These are phyloP conservation scores for Drosophila niveifrons DNA, from an alignment of 2,888 invertebrate species.

Conservation along the genomic window DNA sequence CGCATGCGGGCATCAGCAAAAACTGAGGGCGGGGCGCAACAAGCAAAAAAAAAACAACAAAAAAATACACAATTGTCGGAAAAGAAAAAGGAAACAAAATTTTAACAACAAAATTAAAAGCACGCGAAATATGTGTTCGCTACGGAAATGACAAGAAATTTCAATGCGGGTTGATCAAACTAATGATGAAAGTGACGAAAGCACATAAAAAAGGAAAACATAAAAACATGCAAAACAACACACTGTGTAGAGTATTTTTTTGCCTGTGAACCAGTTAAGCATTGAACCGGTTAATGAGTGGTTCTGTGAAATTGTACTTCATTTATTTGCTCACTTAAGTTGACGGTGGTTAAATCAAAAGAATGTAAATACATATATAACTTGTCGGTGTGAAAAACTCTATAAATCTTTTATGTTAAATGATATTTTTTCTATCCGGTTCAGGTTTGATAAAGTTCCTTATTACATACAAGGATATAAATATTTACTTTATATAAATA, in stretches of 20 bases:
- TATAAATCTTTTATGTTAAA: too few relatives aligned
- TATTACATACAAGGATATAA: too few relatives aligned
- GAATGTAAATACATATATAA: too few relatives aligned
- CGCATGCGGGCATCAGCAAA: slow-evolving; percentile 38
- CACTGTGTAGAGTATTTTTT: background rate
- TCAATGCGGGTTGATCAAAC: slow-evolving; percentile 39
- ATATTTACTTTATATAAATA: too few relatives aligned
- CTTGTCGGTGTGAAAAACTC: too few relatives aligned
- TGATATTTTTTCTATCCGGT: too few relatives aligned
- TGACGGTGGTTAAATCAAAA: too few relatives aligned
- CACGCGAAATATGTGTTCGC: slow-evolving; percentile 55
- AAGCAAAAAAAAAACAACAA: slow-evolving; percentile 14
- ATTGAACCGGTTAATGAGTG: too few relatives aligned
- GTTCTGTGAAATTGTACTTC: too few relatives aligned
- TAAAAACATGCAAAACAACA: background rate
- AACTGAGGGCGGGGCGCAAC: background rate
- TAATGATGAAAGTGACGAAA: slow-evolving; percentile 22
- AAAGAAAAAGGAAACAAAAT: slow-evolving; percentile 50
- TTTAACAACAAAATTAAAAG: slow-evolving; percentile 65
- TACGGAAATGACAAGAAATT: slow-evolving; percentile 35
- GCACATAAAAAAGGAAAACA: background rate
- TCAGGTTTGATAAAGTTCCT: too few relatives aligned
- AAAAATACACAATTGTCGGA: slow-evolving; percentile 12
- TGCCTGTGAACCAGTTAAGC: background rate
- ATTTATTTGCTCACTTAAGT: too few relatives aligned